These are phyloP conservation scores for Notamacropus eugenii DNA, from an alignment of 2,797 vertebrate genomes.

Conservation along the genomic window DNA sequence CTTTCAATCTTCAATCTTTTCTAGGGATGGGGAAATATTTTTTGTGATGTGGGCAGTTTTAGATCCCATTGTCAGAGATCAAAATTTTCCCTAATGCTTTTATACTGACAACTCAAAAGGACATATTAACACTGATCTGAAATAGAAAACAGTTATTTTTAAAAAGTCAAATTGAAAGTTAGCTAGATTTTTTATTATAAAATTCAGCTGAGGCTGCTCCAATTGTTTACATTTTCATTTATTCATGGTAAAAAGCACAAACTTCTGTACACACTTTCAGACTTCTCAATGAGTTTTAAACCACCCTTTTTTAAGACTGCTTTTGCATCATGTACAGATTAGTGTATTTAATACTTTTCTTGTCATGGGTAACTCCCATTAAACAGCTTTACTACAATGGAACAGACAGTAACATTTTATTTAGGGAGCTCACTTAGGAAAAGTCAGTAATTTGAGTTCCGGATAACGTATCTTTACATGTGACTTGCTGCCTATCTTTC, in stretches of 20 bases:
- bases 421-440: background rate
- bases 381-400: background rate
- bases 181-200: background rate
- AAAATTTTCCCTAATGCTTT: constrained; percentile 29
- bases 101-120: constrained; percentile 51
- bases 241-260: constrained; percentile 39
- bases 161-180: constrained; percentile 18
- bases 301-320: background rate
- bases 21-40: background rate
- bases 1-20: background rate
- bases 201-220: constrained; percentile 16
- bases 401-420: background rate
- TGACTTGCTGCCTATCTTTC: background rate
- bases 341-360: constrained; percentile 5
- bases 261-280: constrained; percentile 15
- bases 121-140: constrained; percentile 59
- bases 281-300: background rate
- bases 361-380: background rate
- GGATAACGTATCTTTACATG: background rate
- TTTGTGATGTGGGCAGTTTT: constrained; percentile 9
- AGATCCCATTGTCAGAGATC: constrained; percentile 48
- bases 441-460: background rate
- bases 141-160: constrained; percentile 1
- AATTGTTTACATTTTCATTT: constrained; percentile 51
- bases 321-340: background rate